These are phyloP conservation scores for Clarias fuscus DNA, from an alignment of 2,797 vertebrate species.

Conservation along the genomic window DNA sequence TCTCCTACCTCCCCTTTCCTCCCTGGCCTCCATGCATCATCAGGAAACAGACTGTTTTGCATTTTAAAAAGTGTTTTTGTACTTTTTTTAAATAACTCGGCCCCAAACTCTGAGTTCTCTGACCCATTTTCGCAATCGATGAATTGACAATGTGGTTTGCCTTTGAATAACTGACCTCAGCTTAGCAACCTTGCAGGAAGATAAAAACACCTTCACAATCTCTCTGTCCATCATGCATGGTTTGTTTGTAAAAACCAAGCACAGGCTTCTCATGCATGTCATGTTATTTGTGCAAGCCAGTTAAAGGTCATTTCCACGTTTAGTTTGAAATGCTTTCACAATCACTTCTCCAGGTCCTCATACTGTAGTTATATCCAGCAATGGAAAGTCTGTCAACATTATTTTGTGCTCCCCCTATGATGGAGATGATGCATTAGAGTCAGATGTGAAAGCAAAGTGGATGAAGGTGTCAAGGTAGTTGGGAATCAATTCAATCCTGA, in stretches of 20 bases:
- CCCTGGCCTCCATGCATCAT: conserved; percentile 3
- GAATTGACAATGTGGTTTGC: background rate
- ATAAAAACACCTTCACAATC: background rate
- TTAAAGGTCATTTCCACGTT: background rate
- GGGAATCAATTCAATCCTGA: conserved; percentile 22
- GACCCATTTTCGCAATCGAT: background rate
- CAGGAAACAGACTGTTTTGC: background rate
- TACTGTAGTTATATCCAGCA: background rate
- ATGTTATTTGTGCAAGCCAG: background rate
- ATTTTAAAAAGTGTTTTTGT: background rate
- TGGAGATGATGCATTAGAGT: background rate
- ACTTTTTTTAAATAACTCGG: background rate
- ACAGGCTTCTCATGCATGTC: background rate
- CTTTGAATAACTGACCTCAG: background rate
- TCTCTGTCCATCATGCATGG: background rate
- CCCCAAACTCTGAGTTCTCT: background rate
- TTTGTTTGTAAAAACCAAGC: background rate
- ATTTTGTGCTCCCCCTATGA: background rate
- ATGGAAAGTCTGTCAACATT: background rate
- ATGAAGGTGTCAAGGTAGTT: conserved; percentile 16
- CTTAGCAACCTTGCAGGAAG: background rate
- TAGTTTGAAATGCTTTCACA: background rate
- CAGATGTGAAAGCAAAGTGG: conserved; percentile 9
- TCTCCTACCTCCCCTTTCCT: background rate
- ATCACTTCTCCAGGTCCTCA: background rate